These are phyloP conservation scores for Dastarcus helophoroides DNA, from an alignment of 2,888 invertebrate species.

Conservation along the genomic window DNA sequence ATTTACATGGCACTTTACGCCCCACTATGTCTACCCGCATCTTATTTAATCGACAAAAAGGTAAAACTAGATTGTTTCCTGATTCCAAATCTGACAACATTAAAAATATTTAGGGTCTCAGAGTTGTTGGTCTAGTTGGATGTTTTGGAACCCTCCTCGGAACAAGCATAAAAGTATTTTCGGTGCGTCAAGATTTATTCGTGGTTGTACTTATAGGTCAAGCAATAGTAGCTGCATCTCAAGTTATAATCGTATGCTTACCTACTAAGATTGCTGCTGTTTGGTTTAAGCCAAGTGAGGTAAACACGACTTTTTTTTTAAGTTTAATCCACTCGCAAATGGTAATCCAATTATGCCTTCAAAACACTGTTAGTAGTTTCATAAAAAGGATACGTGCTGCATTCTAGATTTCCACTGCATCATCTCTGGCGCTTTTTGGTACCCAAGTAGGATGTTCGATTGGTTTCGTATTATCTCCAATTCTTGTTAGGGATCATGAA, in stretches of 20 bases:
- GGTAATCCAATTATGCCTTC: too few relatives aligned
- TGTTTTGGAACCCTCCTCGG: conserved; percentile 74
- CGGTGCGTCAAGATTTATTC: conserved; percentile 71
- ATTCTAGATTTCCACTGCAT: conserved; percentile 27
- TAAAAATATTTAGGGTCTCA: conserved; percentile 54
- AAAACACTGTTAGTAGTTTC: too few relatives aligned
- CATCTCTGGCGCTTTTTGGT: conserved; percentile 24
- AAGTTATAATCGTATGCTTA: conserved; percentile 83
- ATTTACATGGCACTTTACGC: conserved; percentile 93
- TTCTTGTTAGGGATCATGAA: conserved; percentile 28
- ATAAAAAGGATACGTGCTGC: neutral
- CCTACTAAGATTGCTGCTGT: conserved; percentile 87
- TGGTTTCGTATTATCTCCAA: conserved; percentile 22
- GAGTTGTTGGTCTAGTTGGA: conserved; percentile 68
- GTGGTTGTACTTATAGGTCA: conserved; percentile 80
- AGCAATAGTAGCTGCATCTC: conserved; percentile 72
- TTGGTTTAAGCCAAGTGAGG: conserved; percentile 93
- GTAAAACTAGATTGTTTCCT: conserved; percentile 46
- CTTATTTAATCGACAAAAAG: conserved; percentile 84
- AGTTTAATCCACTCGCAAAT: too few relatives aligned
- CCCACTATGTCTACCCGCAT: conserved; percentile 88
- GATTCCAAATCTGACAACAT: neutral
- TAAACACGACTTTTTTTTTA: conserved; percentile 35
- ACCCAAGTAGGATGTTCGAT: conserved; percentile 22
- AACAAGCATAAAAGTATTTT: conserved; percentile 81